Evolutionary conservation across 2,113 vertebrate genomes (phyloP), one percentile per base, ranked within the genome.

Genomic region (Rhagologus leucostigma): DNA sequence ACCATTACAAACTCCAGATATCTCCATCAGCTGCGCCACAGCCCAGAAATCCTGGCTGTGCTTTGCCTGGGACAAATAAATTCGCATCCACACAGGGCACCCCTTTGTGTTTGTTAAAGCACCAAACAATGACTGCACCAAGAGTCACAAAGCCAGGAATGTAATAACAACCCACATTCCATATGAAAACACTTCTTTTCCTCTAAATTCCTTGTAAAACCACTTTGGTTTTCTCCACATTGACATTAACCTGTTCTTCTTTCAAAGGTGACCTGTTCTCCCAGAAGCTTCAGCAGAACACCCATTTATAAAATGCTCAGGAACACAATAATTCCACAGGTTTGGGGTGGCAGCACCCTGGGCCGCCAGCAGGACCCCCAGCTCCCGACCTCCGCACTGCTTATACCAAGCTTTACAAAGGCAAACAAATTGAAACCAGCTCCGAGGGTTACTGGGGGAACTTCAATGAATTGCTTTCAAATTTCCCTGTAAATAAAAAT

Each of bases 401-500:
- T 22, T 4, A 6, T 1, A 1, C 84, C 44, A 52, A 55, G 57
- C 52, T 59, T 62, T 37, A 57, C 64, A 87, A 71, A 97, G 49
- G 17, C 35, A 73, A 67, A 75, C 73, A 87, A 81, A 77, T 47
- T 46, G 67, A 75, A 49, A 73, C 42, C 62, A 47, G 3, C 47
- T 62, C 80, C 7, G 22, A 49, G 77, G 84, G 59, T 42, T 90
- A 37, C 22, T 10, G 33, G 62, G 73, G 46, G 82, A 88, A 95
- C 93, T 93, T 94, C 87, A 96, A 75, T 65, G 50, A 62, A 6
- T 2, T 44, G 81, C 79, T 95, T 84, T 93, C 62, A 89, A 78
- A 95, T 96, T 90, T 97, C 75, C 95, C 73, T 91, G 95, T 84
- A 97, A 97, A 92, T 97, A 74, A 81, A 79, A 89, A 74, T 91